Base-by-base conservation (phyloP, 2,888 invertebrate genomes). In the Hydrotaea cyrtoneurina region DNA sequence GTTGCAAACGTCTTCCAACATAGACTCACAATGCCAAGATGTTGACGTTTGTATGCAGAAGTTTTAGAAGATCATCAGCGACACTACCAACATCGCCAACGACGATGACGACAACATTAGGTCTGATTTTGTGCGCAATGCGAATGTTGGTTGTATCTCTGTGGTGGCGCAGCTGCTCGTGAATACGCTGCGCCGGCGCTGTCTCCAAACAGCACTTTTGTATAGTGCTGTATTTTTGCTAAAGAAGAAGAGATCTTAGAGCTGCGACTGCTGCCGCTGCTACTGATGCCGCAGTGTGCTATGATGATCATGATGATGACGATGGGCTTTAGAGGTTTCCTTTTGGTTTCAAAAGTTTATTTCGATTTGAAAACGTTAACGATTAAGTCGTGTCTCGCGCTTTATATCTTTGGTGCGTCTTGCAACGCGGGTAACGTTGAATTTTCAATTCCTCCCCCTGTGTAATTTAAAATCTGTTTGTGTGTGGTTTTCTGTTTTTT, bases 331-430 rank as follows among this genome's bases (percentile, higher is more conserved):
- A 89, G 89, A 89, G 91, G 91, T 90, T 91, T 91, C 90, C 91
- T 92, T 92, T 92, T 91, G 89, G 89, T 91, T 91, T 92, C 89
- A 89, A 89, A 90, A 90, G 87, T 90, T 92, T 92, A 91, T 91
- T 91, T 91, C 90, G 91, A 89, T 90, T 92, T 89, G 90, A 91
- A 89, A 89, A 90, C 90, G 91, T 91, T 89, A 89, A 91, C 92
- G 89, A 90, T 90, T 88, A 89, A 90, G 91, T 91, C 90, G 89
- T 90, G 91, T 88, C 89, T 88, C 90, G 91, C 90, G 91, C 91
- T 90, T 89, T 89, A 78, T 82, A 79, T 57, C 55, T 59, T 69
- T 79, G 71, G 78, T 77, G 83, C 81, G 72, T 80, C 76, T 79
- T 82, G 76, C 76, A 85, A 74, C 72, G 55, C 86, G 86, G 84